Evolutionary conservation across 2,113 vertebrate genomes (phyloP).

Genomic region (Burhinus bistriatus): DNA sequence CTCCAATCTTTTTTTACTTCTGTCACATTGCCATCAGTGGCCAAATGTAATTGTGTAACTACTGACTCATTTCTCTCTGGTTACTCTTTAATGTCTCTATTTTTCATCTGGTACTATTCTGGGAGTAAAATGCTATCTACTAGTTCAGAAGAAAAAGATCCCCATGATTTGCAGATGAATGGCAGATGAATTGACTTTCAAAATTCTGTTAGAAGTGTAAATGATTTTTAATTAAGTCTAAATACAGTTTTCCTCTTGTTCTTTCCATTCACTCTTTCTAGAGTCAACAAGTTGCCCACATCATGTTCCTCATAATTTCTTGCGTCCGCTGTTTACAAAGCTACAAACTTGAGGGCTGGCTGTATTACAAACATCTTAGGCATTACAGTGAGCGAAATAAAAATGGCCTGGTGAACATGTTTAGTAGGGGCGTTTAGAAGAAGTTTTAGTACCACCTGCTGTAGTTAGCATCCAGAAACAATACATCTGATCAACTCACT

Average conservation of each 20-base stretch:
- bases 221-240: neutral
- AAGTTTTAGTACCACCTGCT: neutral
- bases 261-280: neutral
- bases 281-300: neutral
- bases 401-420: neutral
- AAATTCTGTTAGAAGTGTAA: constrained; percentile 2
- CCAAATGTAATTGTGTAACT: neutral
- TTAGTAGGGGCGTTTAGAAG: neutral
- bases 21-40: neutral
- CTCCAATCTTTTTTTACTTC: neutral
- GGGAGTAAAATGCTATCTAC: neutral
- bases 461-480: neutral
- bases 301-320: neutral
- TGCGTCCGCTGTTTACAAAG: neutral
- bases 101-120: neutral
- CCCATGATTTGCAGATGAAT: neutral
- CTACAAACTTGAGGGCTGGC: neutral
- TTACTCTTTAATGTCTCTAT: neutral
- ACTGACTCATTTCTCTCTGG: neutral
- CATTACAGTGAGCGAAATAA: neutral
- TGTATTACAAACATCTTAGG: neutral
- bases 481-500: neutral
- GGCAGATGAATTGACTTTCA: neutral
- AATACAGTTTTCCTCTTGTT: neutral
- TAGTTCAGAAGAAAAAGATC: neutral